A percentile compares a stretch with the other conserved stretches of the same genome.
These are phyloP conservation scores for Heliornis fulica DNA, from an alignment of 2,113 vertebrate genomes.

Conservation along the genomic window DNA sequence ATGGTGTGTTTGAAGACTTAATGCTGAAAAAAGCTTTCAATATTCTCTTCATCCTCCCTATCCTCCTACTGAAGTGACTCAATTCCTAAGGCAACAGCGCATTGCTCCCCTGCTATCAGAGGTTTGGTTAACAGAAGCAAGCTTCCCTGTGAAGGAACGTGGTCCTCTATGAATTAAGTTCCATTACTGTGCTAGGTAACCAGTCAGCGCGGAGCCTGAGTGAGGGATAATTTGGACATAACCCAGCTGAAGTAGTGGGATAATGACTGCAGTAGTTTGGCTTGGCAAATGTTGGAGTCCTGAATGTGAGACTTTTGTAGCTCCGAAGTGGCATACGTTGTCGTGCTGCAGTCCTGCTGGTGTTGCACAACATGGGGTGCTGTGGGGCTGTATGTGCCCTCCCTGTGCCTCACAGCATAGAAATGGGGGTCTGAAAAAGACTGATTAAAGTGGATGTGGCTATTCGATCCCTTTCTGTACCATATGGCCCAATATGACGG, in stretches of 20 bases:
- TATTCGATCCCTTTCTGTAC: neutral
- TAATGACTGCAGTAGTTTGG: neutral
- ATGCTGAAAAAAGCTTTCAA: neutral
- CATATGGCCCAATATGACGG: fast-evolving
- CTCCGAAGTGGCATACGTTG: fast-evolving
- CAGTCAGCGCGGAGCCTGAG: neutral
- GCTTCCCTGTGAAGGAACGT: neutral
- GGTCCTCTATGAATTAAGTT: neutral
- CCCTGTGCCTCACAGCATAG: neutral
- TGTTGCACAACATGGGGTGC: neutral
- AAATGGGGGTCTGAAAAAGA: neutral
- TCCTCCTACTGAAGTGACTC: conserved; percentile 9
- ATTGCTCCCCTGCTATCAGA: neutral
- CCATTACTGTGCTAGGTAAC: fast-evolving
- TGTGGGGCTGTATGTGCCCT: neutral
- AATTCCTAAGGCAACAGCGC: neutral
- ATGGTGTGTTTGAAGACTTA: neutral
- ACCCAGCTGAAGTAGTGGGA: neutral
- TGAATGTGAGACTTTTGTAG: neutral
- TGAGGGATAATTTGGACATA: neutral
- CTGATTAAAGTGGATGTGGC: neutral
- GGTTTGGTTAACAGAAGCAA: neutral
- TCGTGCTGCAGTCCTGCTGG: neutral
- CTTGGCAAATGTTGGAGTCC: neutral
- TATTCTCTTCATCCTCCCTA: neutral